Percentiles rank a stretch among this genome's conserved stretches.
Evolutionary conservation across 2,113 vertebrate species (phyloP).

Genomic region (Ariopsis seemanni): DNA sequence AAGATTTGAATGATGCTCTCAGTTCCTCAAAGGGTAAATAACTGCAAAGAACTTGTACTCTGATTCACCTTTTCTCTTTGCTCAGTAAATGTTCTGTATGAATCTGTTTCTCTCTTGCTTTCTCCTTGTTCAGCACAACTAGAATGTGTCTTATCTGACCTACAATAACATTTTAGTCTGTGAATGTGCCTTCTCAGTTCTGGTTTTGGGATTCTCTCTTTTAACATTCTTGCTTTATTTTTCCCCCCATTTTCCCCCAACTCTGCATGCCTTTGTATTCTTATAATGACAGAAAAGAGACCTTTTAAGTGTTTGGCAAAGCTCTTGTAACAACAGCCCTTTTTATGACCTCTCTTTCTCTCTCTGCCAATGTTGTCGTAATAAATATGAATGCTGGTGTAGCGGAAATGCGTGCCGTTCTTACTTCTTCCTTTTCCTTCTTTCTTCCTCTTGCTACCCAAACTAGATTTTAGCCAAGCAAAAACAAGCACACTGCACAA

Average conservation of each 20-base stretch:
- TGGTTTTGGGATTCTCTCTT: slow-evolving; percentile 68
- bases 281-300: slow-evolving; percentile 63
- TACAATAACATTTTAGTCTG: slow-evolving; percentile 80
- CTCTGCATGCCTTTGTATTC: slow-evolving; percentile 78
- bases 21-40: slow-evolving; percentile 79
- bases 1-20: slow-evolving; percentile 32
- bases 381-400: slow-evolving; percentile 98
- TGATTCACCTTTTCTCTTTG: slow-evolving; percentile 69
- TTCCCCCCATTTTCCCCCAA: slow-evolving; percentile 57
- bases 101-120: slow-evolving; percentile 66
- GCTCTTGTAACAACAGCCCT: slow-evolving; percentile 86
- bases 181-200: slow-evolving; percentile 93
- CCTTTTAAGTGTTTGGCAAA: slow-evolving; percentile 77
- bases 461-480: slow-evolving; percentile 35
- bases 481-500: slow-evolving; percentile 49
- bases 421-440: slow-evolving; percentile 46
- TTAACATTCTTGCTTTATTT: slow-evolving; percentile 60
- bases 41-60: slow-evolving; percentile 65
- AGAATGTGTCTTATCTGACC: slow-evolving; percentile 69
- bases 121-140: slow-evolving; percentile 59
- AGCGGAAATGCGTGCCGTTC: slow-evolving; percentile 86
- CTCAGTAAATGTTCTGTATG: slow-evolving; percentile 79
- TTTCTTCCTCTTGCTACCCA: slow-evolving; percentile 25
- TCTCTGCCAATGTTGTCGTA: slow-evolving; percentile 90
- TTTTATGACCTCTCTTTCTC: slow-evolving; percentile 85